phyloP scores from a whole-genome alignment of 2,888 invertebrate genomes.

The Elgonia sp. region DNA sequence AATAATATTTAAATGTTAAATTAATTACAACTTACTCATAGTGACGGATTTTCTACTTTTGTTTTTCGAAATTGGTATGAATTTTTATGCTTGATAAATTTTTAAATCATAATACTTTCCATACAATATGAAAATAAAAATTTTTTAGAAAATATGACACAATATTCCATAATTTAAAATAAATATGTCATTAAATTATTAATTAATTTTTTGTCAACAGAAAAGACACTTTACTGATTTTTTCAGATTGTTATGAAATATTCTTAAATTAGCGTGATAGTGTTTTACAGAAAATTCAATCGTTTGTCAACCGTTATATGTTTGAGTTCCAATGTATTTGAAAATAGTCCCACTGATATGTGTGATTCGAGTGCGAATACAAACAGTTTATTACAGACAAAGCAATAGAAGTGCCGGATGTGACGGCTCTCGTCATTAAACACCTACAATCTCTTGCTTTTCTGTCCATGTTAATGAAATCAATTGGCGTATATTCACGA shows the following conservation, averaged over 20 bases:
- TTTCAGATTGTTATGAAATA: not conserved
- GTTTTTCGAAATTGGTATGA: too few species aligned
- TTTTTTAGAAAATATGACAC: too few species aligned
- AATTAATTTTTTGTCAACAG: not conserved
- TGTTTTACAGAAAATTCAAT: conserved; percentile 11
- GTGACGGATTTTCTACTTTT: too few species aligned
- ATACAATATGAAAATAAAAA: too few species aligned
- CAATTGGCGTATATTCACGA: conserved; percentile 76
- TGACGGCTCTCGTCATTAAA: conserved; percentile 81
- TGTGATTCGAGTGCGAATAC: conserved; percentile 48
- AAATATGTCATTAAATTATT: too few species aligned
- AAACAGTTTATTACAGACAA: conserved; percentile 79
- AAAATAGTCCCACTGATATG: conserved; percentile 39
- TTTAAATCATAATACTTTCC: too few species aligned
- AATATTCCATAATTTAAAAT: too few species aligned
- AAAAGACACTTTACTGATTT: not conserved
- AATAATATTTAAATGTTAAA: too few species aligned
- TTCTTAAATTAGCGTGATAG: conserved; percentile 26
- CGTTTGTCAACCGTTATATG: conserved; percentile 30
- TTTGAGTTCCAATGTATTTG: conserved; percentile 27
- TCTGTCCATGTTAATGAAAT: conserved; percentile 83
- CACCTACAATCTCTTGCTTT: conserved; percentile 77
- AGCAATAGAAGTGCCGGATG: conserved; percentile 80
- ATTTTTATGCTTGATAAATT: too few species aligned
- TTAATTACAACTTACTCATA: too few species aligned